Evolutionary conservation across 1,140 invertebrate species (phyloP).

Genomic region (Odontomachus brunneus): DNA sequence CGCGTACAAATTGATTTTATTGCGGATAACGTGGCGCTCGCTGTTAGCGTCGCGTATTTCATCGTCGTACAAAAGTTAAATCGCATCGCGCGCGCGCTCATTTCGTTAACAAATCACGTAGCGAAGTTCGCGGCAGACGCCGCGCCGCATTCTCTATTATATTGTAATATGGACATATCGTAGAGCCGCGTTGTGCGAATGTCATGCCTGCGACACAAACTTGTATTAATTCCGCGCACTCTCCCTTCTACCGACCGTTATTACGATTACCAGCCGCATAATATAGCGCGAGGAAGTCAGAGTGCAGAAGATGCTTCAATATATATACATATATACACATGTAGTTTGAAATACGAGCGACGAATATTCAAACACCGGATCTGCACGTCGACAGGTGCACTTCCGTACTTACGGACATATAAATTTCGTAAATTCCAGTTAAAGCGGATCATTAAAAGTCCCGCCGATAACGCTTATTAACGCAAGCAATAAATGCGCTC

Average conservation of each 20-base stretch:
- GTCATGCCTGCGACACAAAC: constrained; percentile 39
- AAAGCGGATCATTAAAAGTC: constrained; percentile 2
- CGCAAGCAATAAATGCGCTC: not conserved
- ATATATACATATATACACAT: not conserved
- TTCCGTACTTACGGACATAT: not conserved
- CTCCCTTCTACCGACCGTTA: constrained; percentile 1
- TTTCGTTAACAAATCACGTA: constrained; percentile 65
- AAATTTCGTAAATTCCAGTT: not conserved
- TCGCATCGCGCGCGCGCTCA: constrained; percentile 9
- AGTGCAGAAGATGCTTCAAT: not conserved
- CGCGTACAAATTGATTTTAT: constrained; percentile 59
- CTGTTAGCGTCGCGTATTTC: not conserved
- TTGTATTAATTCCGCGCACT: constrained; percentile 56
- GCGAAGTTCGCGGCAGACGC: constrained; percentile 56
- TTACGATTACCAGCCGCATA: constrained; percentile 9
- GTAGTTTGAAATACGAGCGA: too few species aligned
- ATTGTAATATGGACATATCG: constrained; percentile 36
- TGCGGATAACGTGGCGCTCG: not conserved
- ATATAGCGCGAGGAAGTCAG: not conserved
- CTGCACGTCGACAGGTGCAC: too few species aligned
- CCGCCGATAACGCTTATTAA: constrained; percentile 30
- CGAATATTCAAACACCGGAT: too few species aligned
- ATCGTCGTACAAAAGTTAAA: constrained; percentile 31
- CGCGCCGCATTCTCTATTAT: constrained; percentile 36
- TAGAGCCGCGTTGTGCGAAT: not conserved